Base-by-base conservation (phyloP, 2,888 invertebrate species). In the Catocala fraxini region DNA sequence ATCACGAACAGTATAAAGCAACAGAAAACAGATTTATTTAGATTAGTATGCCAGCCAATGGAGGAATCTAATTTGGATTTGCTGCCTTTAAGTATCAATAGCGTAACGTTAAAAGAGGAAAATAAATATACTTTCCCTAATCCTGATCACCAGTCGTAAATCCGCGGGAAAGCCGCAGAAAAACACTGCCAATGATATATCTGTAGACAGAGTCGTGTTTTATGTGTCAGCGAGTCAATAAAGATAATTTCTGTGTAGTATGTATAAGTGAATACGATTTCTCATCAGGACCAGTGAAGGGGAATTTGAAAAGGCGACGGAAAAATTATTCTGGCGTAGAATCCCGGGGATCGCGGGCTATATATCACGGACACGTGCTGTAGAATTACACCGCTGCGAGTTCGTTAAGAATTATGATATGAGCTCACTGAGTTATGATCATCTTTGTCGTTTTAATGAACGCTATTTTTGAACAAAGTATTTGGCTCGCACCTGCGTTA, bases 211-310 rank as follows among this genome's bases (percentile, higher is more conserved):
- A 48, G 34, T 59, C 48, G 39, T 59, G 54, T 59, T 72, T 57
- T 60, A 63, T 65, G 68, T 57, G 75, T 68, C 65, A 66, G 68
- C 59, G 64, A 72, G 73, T 72, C 75, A 68, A 75, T 75, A 72
- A 68, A 64, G 64, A 75, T 68, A 68, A 75, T 75, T 75, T 68
- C 49, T 68, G 57, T 62, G 70, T 63, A 56, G 68, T 66, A 56
- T 64, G 43, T 65, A 56, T 64, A 65, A 65, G 70, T 64, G 63
- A 75, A 72, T 68, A 60, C 61, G 68, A 75, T 75, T 65, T 75
- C 63, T 75, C 70, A 70, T 63, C 49, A 56, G 59, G 49, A 55
- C 48, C 35, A 39, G 39, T 46, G 51, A 45, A 64, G 63, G 60
- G 59, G 56, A 59, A 62, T 70, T 70, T 72, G 68, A 68, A 72